A percentile compares a stretch with the other conserved stretches of the same genome.
phyloP scores from a whole-genome alignment of 1,140 invertebrate species.

The Lepidostoma basale region DNA sequence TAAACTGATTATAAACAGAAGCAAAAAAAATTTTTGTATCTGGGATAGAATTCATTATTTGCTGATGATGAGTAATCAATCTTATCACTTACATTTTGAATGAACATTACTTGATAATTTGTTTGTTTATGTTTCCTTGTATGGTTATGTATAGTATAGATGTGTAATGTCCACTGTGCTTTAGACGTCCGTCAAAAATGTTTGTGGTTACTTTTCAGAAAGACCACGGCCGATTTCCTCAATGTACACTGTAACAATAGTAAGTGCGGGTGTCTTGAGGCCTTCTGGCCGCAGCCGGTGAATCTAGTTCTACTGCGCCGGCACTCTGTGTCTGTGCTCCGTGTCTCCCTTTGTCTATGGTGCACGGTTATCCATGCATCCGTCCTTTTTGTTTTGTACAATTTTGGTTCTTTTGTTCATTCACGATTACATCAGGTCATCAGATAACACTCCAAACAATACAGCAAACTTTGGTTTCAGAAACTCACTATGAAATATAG shows the following conservation, averaged over 20 bases:
- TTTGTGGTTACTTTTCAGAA: conserved; percentile 43
- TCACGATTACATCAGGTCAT: no score
- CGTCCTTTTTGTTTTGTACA: not conserved
- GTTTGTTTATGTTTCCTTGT: not conserved
- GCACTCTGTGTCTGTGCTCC: not conserved
- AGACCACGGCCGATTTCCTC: conserved; percentile 44
- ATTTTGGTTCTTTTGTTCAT: no score
- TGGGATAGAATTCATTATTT: no score
- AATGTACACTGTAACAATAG: conserved; percentile 45
- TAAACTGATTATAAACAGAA: no score
- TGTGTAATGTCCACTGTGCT: conserved; percentile 1
- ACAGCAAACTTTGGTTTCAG: no score
- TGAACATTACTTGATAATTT: no score
- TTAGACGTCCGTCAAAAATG: conserved; percentile 27
- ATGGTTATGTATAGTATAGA: not conserved
- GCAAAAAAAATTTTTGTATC: no score
- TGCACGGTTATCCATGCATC: no score
- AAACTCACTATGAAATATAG: no score
- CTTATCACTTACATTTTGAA: no score
- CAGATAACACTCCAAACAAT: no score
- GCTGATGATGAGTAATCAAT: no score
- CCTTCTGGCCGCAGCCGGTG: conserved; percentile 15
- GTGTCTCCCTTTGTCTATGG: not conserved
- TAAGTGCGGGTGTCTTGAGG: conserved; percentile 38
- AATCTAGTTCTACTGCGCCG: not conserved